Evolutionary conservation across 2,888 invertebrate genomes (phyloP), one percentile per base, ranked within the genome.

Genomic region (Rhamphomyia laevipes): DNA sequence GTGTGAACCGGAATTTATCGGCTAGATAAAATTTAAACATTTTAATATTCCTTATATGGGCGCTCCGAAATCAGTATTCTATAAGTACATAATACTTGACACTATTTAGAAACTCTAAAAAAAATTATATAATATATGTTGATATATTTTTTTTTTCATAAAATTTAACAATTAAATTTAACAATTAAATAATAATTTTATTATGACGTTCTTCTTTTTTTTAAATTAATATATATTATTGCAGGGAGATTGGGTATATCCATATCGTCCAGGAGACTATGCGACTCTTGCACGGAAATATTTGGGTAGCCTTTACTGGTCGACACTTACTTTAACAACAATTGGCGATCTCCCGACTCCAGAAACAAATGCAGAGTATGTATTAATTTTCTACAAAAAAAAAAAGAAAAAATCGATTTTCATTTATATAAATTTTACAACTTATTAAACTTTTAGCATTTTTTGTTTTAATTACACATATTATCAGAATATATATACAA

Each of bases 291-390:
- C 91, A 9, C 77, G 94, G 61, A 94, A 94, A 72, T 95, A 95
- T 70, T 78, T 95, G 47, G 92, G 91, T 41, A 95, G 93, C 5
- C 76, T 95, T 43, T 95, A 95, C 73, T 95, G 95, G 95, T 94
- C 95, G 4, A 95, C 94, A 1, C 75, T 95, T 54, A 95, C 95
- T 1, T 75, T 95, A 51, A 95, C 95, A 37, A 95, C 95, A 40
- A 95, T 95, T 56, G 95, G 95, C 18, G 95, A 95, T 69, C 78
- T 95, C 56, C 94, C 94, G 2, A 93, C 92, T 5, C 95, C 95
- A 2, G 92, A 93, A 68, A 91, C 92, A 54, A 93, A 94, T 73
- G 89, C 88, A 68, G 91, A 95, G 95, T 95, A 77, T 91, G 94
- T 86, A 55, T 52, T 51, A 56, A 43, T 16, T n/a, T n/a, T n/a